phyloP scores from a whole-genome alignment of 2,888 invertebrate genomes.

The Drosophila villosipedis region DNA sequence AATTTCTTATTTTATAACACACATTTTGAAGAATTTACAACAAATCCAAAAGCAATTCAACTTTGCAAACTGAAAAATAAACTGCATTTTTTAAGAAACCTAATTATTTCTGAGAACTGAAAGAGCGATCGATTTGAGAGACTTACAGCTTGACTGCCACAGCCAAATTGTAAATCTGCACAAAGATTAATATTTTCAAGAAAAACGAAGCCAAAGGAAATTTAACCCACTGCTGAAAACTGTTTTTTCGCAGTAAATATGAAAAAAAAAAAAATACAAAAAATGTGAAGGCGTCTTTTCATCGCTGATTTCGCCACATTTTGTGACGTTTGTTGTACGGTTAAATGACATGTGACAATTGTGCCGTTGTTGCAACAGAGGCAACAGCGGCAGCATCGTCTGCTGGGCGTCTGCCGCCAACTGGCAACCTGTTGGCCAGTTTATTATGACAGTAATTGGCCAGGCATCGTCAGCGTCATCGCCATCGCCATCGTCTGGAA shows the following conservation, averaged over 20 bases:
- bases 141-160: too few relatives aligned
- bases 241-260: not conserved
- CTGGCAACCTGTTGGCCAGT: slow-evolving; percentile 65
- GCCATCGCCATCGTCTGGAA: slow-evolving; percentile 53
- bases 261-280: not conserved
- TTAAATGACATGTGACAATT: slow-evolving; percentile 56
- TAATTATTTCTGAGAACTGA: not conserved
- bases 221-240: not conserved
- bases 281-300: slow-evolving; percentile 21
- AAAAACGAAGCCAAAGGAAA: not conserved
- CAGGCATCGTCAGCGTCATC: slow-evolving; percentile 10
- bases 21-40: not conserved
- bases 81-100: not conserved
- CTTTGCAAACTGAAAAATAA: not conserved
- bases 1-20: not conserved
- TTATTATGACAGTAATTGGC: slow-evolving; percentile 77
- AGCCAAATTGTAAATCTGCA: not conserved
- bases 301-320: slow-evolving; percentile 43
- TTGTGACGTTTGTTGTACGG: slow-evolving; percentile 41
- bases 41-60: too few relatives aligned
- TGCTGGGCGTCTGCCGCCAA: slow-evolving; percentile 44
- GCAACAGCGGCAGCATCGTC: slow-evolving; percentile 23
- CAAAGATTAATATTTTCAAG: not conserved
- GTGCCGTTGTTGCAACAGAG: slow-evolving; percentile 18
- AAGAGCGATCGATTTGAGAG: too few relatives aligned